Evolutionary conservation across 2,888 invertebrate species (phyloP).

Genomic region (Cyclophora albipunctata): DNA sequence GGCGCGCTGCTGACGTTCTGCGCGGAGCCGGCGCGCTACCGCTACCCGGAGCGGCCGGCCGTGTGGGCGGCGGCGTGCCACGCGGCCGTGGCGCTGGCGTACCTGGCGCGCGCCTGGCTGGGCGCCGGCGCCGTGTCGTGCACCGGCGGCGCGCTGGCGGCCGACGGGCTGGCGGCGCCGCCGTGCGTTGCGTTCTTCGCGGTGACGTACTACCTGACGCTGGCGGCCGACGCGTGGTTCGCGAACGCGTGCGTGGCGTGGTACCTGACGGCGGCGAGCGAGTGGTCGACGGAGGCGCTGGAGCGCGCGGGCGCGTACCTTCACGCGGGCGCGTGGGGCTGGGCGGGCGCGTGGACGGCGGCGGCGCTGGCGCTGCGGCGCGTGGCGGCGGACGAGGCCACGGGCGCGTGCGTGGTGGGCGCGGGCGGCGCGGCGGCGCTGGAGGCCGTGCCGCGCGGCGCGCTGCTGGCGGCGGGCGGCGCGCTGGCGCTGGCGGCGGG

Average conservation of each 20-base stretch:
- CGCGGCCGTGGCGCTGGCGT: conserved; percentile 84
- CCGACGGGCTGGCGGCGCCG: conserved; percentile 65
- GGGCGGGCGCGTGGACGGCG: conserved; percentile 89
- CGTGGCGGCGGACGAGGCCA: conserved; percentile 86
- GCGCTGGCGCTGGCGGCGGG: conserved; percentile 84
- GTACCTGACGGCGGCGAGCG: conserved; percentile 92
- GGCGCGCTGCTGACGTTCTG: conserved; percentile 91
- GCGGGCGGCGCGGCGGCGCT: conserved; percentile 76
- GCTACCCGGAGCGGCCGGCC: conserved; percentile 94
- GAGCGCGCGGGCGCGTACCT: conserved; percentile 90
- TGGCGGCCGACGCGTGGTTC: conserved; percentile 91
- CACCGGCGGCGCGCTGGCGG: conserved; percentile 55
- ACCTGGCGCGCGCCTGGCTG: conserved; percentile 80
- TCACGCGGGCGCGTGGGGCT: conserved; percentile 91
- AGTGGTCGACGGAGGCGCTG: conserved; percentile 95
- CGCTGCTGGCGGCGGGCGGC: conserved; percentile 80
- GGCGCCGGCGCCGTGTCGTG: conserved; percentile 57
- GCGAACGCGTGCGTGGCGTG: conserved; percentile 90
- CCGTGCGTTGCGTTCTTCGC: conserved; percentile 85
- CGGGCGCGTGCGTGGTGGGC: conserved; percentile 87
- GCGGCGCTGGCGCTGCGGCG: conserved; percentile 85
- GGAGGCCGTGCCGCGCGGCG: conserved; percentile 76
- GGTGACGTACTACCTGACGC: conserved; percentile 84
- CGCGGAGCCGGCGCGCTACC: conserved; percentile 91
- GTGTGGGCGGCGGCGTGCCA: conserved; percentile 93